Evolutionary conservation across 2,888 invertebrate species (phyloP).

Genomic region (Steinernema hermaphroditum): DNA sequence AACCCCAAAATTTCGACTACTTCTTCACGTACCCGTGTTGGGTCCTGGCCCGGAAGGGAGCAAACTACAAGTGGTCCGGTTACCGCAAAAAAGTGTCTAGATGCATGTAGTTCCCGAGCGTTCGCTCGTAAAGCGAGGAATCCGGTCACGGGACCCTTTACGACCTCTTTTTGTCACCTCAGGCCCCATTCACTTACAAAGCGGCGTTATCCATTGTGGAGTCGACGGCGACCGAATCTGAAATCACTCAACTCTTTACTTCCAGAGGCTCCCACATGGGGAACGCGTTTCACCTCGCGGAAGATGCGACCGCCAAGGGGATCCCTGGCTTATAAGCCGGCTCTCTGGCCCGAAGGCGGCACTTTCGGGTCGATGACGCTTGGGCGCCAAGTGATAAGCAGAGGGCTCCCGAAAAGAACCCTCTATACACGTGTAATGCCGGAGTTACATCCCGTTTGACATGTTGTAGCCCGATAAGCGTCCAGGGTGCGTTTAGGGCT

Average conservation of each 20-base stretch:
- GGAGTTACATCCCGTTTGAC: neutral
- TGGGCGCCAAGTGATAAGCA: neutral
- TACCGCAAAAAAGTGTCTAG: neutral
- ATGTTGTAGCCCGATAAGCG: constrained; percentile 27
- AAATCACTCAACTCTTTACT: neutral
- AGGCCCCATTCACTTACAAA: constrained; percentile 22
- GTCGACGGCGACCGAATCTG: neutral
- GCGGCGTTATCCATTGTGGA: constrained; percentile 14
- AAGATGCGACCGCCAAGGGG: too few species aligned
- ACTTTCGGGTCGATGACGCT: constrained; percentile 7
- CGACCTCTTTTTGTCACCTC: constrained; percentile 3
- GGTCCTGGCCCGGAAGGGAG: neutral
- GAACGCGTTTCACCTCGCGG: neutral
- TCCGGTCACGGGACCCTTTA: constrained; percentile 14
- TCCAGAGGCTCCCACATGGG: neutral
- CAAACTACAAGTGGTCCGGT: constrained; percentile 3
- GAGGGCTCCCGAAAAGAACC: neutral
- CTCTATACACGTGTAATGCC: neutral
- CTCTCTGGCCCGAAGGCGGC: constrained; percentile 20
- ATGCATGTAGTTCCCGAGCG: neutral
- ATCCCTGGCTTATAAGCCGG: constrained; percentile 12
- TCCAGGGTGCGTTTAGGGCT: constrained; percentile 20
- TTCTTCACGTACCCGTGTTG: too few species aligned
- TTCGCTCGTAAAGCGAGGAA: constrained; percentile 13
- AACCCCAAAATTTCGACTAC: too few species aligned